A percentile compares a stretch with the other conserved stretches of the same genome.
Conservation (phyloP, 2,797 vertebrate species). For the Chloroceryle amazona region DNA sequence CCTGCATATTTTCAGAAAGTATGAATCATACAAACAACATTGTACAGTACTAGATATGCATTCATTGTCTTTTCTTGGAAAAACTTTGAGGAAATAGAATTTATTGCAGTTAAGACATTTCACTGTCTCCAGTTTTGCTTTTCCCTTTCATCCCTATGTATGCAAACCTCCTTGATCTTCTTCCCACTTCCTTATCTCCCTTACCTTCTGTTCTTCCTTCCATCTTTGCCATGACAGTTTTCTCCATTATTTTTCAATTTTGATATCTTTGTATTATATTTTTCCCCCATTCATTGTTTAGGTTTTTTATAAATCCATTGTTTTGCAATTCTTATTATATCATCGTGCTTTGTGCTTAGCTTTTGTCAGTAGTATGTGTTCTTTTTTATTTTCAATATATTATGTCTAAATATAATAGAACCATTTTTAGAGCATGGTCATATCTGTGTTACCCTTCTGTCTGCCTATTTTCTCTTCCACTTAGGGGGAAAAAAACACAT, state of each 20-base stretch:
- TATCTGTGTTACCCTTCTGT: not conserved
- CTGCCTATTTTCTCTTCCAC: not conserved
- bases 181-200: not conserved
- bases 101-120: constrained; percentile 1
- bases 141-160: not conserved
- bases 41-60: not conserved
- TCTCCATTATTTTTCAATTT: not conserved
- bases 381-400: not conserved
- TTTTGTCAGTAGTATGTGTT: not conserved
- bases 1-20: constrained; percentile 17
- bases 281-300: not conserved
- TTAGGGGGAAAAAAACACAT: not conserved
- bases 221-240: not conserved
- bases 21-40: constrained; percentile 57
- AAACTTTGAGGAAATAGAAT: constrained; percentile 45
- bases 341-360: not conserved
- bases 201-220: not conserved
- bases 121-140: not conserved
- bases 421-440: not conserved
- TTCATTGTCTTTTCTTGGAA: constrained; percentile 47
- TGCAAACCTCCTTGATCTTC: constrained; percentile 19
- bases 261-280: not conserved
- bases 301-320: not conserved
- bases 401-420: not conserved
- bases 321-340: not conserved